Evolutionary conservation across 2,888 invertebrate genomes (phyloP).

Genomic region (Mimachlamys varia): DNA sequence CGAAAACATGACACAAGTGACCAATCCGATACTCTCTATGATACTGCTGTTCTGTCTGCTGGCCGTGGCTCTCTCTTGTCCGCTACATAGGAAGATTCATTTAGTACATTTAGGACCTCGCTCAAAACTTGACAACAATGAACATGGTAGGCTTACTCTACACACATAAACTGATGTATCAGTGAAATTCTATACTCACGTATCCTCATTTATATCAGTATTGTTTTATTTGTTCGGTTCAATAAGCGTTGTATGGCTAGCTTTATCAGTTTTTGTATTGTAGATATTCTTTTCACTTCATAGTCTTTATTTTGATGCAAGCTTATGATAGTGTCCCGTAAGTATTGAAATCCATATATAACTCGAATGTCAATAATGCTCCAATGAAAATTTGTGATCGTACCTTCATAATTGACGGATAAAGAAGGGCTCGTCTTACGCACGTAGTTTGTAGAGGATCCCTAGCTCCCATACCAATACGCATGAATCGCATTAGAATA

Average conservation of each 20-base stretch:
- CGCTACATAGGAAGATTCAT: neutral
- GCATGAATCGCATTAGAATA: too few relatives aligned
- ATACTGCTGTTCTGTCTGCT: neutral
- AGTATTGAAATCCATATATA: neutral
- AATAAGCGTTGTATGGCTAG: too few relatives aligned
- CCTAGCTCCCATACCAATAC: too few relatives aligned
- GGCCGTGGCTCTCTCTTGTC: neutral
- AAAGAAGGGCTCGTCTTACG: neutral
- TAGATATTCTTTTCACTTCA: too few relatives aligned
- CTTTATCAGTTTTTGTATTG: too few relatives aligned
- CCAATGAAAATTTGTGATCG: neutral
- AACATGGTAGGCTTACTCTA: neutral
- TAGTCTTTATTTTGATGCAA: too few relatives aligned
- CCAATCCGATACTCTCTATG: neutral
- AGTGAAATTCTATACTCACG: too few relatives aligned
- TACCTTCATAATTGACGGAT: neutral
- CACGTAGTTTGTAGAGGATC: too few relatives aligned
- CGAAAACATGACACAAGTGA: neutral
- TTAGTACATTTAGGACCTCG: neutral
- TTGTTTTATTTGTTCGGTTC: too few relatives aligned
- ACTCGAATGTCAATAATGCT: neutral
- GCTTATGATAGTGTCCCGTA: neutral
- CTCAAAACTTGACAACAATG: neutral
- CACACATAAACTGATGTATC: too few relatives aligned
- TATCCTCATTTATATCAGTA: too few relatives aligned